phyloP scores from a whole-genome alignment of 2,797 vertebrate species.

The Pseudochirops cupreus region DNA sequence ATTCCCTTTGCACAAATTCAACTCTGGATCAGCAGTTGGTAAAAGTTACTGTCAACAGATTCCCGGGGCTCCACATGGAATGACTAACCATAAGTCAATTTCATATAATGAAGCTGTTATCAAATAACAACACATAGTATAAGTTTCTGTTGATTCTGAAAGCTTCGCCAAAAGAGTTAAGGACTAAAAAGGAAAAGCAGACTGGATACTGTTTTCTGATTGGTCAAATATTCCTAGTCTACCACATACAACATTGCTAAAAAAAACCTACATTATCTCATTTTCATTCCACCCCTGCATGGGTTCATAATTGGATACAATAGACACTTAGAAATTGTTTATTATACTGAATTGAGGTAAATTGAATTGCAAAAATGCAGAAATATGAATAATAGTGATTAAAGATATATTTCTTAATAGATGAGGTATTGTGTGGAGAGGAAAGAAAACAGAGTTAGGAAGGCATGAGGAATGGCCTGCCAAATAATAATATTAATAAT shows the following conservation, averaged over 20 bases:
- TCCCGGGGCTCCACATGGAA: accelerated
- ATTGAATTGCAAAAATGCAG: neutral
- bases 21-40: neutral
- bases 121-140: neutral
- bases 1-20: neutral
- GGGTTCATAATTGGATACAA: neutral
- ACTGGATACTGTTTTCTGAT: neutral
- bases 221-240: neutral
- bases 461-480: neutral
- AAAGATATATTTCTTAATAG: neutral
- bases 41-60: neutral
- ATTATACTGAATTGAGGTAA: neutral
- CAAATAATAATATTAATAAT: neutral
- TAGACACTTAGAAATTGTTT: neutral
- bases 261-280: neutral
- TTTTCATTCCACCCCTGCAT: neutral
- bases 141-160: neutral
- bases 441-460: neutral
- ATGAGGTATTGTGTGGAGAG: neutral
- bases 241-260: neutral
- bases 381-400: neutral
- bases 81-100: neutral
- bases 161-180: neutral
- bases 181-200: neutral
- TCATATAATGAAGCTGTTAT: neutral